Evolutionary conservation across 2,797 vertebrate species (phyloP), one percentile per base, ranked within the genome.

Genomic region (Pipistrellus pygmaeus): DNA sequence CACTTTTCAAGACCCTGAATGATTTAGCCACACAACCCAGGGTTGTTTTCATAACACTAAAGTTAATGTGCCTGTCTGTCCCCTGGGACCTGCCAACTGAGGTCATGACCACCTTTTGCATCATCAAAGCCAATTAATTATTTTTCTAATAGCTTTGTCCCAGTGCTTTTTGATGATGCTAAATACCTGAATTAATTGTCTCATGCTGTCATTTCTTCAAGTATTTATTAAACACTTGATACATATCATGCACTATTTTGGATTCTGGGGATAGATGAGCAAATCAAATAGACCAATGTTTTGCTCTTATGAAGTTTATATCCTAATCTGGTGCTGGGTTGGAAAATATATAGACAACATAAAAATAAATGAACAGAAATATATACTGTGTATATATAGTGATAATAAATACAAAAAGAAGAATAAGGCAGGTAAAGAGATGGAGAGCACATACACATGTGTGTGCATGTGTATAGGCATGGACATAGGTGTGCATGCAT

Each of bases 191-290:
- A 73, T 48, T 15, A 95, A 83, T 71, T 66, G 21, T 78, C 86
- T 88, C 41, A 55, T 60, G 13, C 46, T 91, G 64, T 72, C 69
- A 62, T 95, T 90, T 68, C 25, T 57, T 32, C 3, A 84, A 30
- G 21, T 62, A 75, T 76, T 92, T 85, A 87, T 76, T 80, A 90
- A 85, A 93, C 8, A 81, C 17, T 15, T 92, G 32, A n/a, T 68
- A 88, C 17, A 13, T 84, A 51, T 88, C 35, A 68, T 73, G 38
- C 14, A 85, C 25, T 81, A 72, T 91, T 94, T 66, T 68, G 57
- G 51, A 46, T 27, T 73, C 27, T 71, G 35, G 7, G 23, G 6
- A 71, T 71, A 81, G 23, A 88, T 38, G 44, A 85, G 57, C 35
- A 57, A 94, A 81, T 60, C 4, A 35, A 85, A 30, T 0, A 80